phyloP scores from a whole-genome alignment of 2,797 vertebrate species.

The Lepilemur ruficaudatus region DNA sequence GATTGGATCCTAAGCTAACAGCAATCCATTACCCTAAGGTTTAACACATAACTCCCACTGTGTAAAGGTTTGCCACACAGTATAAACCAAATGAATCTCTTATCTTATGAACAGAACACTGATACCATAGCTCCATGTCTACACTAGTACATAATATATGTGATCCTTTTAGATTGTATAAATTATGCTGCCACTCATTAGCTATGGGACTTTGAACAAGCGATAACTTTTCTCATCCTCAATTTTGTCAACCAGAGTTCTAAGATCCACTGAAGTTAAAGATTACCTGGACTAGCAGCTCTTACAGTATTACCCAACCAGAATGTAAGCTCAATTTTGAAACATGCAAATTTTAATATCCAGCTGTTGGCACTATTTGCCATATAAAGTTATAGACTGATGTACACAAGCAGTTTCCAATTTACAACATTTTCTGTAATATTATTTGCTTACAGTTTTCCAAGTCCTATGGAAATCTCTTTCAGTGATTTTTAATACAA shows the following conservation, averaged over 20 bases:
- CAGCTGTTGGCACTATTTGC: neutral
- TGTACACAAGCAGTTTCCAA: neutral
- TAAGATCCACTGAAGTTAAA: slow-evolving; percentile 10
- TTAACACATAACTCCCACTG: neutral
- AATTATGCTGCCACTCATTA: neutral
- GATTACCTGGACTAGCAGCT: neutral
- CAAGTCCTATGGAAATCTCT: neutral
- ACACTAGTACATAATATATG: neutral
- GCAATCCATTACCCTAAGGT: neutral
- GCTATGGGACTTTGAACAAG: neutral
- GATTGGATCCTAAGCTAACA: neutral
- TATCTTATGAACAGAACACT: neutral
- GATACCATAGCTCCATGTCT: neutral
- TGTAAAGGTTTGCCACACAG: neutral
- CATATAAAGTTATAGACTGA: neutral
- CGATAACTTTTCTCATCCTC: slow-evolving; percentile 17
- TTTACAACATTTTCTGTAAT: neutral
- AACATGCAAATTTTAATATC: neutral
- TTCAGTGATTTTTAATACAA: neutral
- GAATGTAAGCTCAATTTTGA: slow-evolving; percentile 22
- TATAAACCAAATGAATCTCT: neutral
- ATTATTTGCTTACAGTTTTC: neutral
- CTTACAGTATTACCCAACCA: neutral
- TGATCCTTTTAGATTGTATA: neutral
- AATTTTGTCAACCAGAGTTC: neutral